Conservation (phyloP, 2,888 invertebrate species). For the Campaea margaritaria region DNA sequence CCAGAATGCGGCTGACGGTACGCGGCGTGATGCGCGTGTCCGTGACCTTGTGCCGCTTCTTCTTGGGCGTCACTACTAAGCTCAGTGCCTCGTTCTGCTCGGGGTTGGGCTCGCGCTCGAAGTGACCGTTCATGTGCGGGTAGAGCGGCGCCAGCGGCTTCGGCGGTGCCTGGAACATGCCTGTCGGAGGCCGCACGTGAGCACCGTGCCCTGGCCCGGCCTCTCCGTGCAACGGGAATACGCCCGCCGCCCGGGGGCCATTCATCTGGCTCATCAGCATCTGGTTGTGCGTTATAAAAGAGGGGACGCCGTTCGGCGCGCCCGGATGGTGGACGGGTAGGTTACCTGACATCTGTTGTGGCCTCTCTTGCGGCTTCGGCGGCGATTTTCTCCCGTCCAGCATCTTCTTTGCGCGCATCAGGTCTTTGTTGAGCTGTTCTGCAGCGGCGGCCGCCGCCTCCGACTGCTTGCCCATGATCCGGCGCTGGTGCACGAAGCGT, state of each 20-base stretch:
- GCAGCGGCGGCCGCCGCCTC: slow-evolving; percentile 92
- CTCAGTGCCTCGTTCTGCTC: slow-evolving; percentile 98
- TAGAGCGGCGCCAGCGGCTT: slow-evolving; percentile 89
- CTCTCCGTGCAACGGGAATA: slow-evolving; percentile 89
- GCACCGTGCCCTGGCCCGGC: slow-evolving; percentile 79
- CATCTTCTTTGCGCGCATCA: slow-evolving; percentile 92
- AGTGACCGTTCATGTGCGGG: slow-evolving; percentile 87
- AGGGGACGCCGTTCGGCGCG: slow-evolving; percentile 75
- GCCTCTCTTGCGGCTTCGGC: slow-evolving; percentile 89
- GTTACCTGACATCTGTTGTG: slow-evolving; percentile 85
- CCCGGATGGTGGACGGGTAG: slow-evolving; percentile 81
- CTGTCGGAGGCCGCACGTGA: slow-evolving; percentile 87
- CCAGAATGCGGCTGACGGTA: slow-evolving; percentile 94
- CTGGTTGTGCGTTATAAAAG: slow-evolving; percentile 75
- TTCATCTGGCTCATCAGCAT: slow-evolving; percentile 84
- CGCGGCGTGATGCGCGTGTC: slow-evolving; percentile 96
- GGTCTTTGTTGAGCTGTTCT: slow-evolving; percentile 94
- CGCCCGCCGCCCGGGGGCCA: slow-evolving; percentile 86
- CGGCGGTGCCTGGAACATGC: slow-evolving; percentile 94
- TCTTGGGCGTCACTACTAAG: slow-evolving; percentile 97
- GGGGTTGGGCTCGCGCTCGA: slow-evolving; percentile 89
- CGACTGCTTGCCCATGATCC: slow-evolving; percentile 90
- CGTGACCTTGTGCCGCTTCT: slow-evolving; percentile 98
- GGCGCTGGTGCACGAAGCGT: slow-evolving; percentile 92
- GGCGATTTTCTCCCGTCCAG: slow-evolving; percentile 95